phyloP scores from a whole-genome alignment of 2,888 invertebrate species.

The Timema podura region DNA sequence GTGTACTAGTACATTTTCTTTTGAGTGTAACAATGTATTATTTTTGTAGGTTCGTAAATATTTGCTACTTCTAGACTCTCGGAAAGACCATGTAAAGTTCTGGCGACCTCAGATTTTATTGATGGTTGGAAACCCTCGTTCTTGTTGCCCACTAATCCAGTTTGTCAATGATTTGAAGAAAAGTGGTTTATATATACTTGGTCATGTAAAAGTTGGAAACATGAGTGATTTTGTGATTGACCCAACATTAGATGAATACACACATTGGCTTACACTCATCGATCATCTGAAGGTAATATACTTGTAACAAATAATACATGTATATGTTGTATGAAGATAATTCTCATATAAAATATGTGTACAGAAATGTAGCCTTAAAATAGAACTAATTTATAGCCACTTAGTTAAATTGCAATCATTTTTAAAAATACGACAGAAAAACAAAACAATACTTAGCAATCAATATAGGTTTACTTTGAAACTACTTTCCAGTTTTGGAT shows the following conservation, averaged over 20 bases:
- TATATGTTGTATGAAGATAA: too few relatives aligned
- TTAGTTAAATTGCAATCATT: too few relatives aligned
- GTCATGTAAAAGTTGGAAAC: constrained; percentile 71
- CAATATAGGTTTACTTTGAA: too few relatives aligned
- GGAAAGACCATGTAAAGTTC: constrained; percentile 98
- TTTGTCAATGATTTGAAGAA: constrained; percentile 99
- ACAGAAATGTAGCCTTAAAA: too few relatives aligned
- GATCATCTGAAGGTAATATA: constrained; percentile 85
- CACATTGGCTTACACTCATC: constrained; percentile 88
- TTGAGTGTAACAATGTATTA: too few relatives aligned
- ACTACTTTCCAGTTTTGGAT: too few relatives aligned
- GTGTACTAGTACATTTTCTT: too few relatives aligned
- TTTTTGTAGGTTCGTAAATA: constrained; percentile 82
- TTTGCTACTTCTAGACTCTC: constrained; percentile 86
- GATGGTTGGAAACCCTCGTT: constrained; percentile 86
- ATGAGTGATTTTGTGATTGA: constrained; percentile 55
- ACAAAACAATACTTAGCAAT: too few relatives aligned
- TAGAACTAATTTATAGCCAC: too few relatives aligned
- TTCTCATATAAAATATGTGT: too few relatives aligned
- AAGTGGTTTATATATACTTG: constrained; percentile 81
- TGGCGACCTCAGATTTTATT: constrained; percentile 97
- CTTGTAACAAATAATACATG: too few relatives aligned
- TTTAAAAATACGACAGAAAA: too few relatives aligned
- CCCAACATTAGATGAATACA: constrained; percentile 71
- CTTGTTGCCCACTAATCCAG: constrained; percentile 86